phyloP scores from a whole-genome alignment of 2,797 vertebrate genomes.

The Microctenopoma stevenorrisi region DNA sequence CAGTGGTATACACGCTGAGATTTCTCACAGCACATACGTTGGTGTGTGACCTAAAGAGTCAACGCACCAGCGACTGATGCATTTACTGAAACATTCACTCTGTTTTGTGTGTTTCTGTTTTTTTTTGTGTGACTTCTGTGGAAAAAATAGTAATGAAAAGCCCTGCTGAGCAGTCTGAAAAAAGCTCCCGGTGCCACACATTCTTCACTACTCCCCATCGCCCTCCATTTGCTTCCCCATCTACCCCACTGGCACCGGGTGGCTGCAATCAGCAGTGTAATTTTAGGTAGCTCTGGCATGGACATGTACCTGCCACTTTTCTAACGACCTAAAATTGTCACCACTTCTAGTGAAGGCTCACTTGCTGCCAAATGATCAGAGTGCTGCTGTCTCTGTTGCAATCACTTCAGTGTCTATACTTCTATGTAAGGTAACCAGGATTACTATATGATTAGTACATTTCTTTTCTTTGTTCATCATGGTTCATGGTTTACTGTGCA shows the following conservation, averaged over 20 bases:
- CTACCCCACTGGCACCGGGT: conserved; percentile 14
- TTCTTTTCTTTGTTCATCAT: not conserved
- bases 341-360: conserved; percentile 31
- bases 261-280: conserved; percentile 54
- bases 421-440: conserved; percentile 6
- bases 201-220: conserved; percentile 15
- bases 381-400: conserved; percentile 13
- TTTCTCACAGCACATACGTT: not conserved
- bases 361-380: conserved; percentile 41
- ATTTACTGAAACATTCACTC: conserved; percentile 2
- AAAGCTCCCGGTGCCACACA: not conserved
- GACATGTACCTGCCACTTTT: conserved; percentile 46
- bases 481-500: not conserved
- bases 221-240: conserved; percentile 46
- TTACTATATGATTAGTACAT: conserved; percentile 13
- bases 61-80: not conserved
- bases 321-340: conserved; percentile 39
- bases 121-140: not conserved
- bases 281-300: conserved; percentile 30
- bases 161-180: conserved; percentile 10
- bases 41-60: too few species aligned
- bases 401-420: conserved; percentile 2
- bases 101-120: conserved; percentile 8
- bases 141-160: not conserved
- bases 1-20: conserved; percentile 1